Base-by-base conservation (phyloP, 2,888 invertebrate species). In the Acronicta leporina region DNA sequence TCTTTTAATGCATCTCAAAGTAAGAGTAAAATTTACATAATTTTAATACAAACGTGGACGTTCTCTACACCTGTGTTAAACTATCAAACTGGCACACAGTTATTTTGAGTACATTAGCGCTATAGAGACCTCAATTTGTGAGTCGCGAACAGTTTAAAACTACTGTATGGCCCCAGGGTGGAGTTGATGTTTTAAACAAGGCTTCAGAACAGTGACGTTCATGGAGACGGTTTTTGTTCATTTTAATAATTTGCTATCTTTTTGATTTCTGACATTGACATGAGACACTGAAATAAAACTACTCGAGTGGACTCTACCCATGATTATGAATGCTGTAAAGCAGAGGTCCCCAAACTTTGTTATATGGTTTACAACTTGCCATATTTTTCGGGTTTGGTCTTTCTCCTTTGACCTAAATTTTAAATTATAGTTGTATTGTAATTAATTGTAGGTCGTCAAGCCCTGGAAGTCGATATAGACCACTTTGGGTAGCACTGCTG, bases 101-200 rank as follows among this genome's bases (percentile, higher is more conserved):
- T 83, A 79, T 83, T 79, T 75, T 64, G 74, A 76, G 73, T 79
- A 83, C 78, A 80, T 81, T 83, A 83, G 77, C 77, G 79, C 77
- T 79, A 81, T 82, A 81, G 79, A 80, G 79, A 79, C 81, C 83
- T 79, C 83, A 83, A 82, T 86, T 85, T 86, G 83, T 81, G 80
- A 85, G 85, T 83, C 58, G 72, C 65, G 73, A 83, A 85, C 84
- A 81, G 83, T 85, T 86, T 85, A 80, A 83, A 85, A 85, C 85
- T 83, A 80, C 79, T 71, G 73, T 65, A 71, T 63, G 71, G 79
- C 82, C 83, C 71, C 68, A 55, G 77, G 80, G 79, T 68, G 66
- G 59, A 75, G 77, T 73, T 77, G 79, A 80, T 81, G 83, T 79
- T 84, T 79, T 65, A 77, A 82, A 79, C 80, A 73, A 69, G 75